Evolutionary conservation across 2,888 invertebrate species (phyloP), one percentile per base, ranked within the genome.

Genomic region (Drosophila meridiana): DNA sequence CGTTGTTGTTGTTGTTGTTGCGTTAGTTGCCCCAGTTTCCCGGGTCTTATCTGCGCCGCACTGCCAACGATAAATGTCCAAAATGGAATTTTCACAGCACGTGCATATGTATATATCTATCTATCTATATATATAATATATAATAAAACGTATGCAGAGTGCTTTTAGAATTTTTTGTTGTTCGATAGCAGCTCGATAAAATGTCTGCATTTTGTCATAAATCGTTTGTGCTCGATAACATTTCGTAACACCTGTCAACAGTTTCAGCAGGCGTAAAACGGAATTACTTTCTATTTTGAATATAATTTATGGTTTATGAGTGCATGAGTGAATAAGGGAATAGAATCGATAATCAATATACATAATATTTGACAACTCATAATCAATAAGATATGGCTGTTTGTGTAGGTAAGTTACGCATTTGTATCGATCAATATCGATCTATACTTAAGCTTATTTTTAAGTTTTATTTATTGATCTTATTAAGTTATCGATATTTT

Each of bases 101-200:
- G 34, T 28, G 7, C 13, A 38, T 38, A 14, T 14, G 0, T 9
- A 28, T 11, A 13, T 9, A 47, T 47, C 9, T 20, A 6, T 47
- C 6, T 28, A 28, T 28, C 28, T 28, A 47, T 28, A 7, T 2
- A 3, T 47, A 45, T 20, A 34, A 14, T 26, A 11, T 28, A 13
- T 20, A 6, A 38, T n/a, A 45, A 53, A 13, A n/a, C 53, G 28
- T 36, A 9, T n/a, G 48, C 32, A 34, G 34, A 36, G 20, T 52
- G 52, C 52, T 52, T 52, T 26, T 50, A 13, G 42, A 42, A 40
- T 26, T 30, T 43, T 30, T 20, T 45, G 28, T 43, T 45, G 28
- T 71, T 75, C 57, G 52, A 74, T 55, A n/a, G 38, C 47, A 56
- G 26, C 28, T 69, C 58, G 68, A 68, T 61, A 30, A 63, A 73